A percentile compares a stretch with the other conserved stretches of the same genome.
Evolutionary conservation across 2,797 vertebrate species (phyloP).

Genomic region (Leontocebus nigricollis): DNA sequence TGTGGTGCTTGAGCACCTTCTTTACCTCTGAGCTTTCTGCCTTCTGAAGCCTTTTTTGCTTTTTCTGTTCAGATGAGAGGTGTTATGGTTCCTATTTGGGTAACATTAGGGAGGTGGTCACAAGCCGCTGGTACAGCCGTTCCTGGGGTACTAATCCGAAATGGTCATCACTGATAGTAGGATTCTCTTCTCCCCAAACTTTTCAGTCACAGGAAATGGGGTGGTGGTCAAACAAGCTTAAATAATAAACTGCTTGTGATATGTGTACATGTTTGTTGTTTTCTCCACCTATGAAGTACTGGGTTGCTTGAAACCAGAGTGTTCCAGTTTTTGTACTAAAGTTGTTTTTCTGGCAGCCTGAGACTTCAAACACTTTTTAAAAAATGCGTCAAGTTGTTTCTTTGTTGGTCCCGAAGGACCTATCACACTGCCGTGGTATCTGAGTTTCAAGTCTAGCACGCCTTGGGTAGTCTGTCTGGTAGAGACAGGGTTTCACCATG

Average conservation of each 20-base stretch:
- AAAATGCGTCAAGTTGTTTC: background rate
- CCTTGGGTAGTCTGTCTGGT: background rate
- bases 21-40: background rate
- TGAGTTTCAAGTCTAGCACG: background rate
- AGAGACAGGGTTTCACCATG: background rate
- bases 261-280: background rate
- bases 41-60: background rate
- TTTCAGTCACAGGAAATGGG: background rate
- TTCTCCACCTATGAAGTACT: background rate
- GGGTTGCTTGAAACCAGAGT: background rate
- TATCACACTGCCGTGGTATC: background rate
- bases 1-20: background rate
- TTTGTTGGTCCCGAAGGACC: background rate
- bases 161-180: background rate
- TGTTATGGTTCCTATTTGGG: background rate
- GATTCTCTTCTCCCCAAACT: too few species aligned
- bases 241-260: background rate
- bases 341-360: background rate
- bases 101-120: background rate
- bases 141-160: background rate
- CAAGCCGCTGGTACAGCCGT: rapidly evolving
- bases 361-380: background rate
- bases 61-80: background rate
- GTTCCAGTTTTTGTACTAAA: background rate
- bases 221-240: background rate